Evolutionary conservation across 2,888 invertebrate genomes (phyloP).

Genomic region (Octodonta nipae): DNA sequence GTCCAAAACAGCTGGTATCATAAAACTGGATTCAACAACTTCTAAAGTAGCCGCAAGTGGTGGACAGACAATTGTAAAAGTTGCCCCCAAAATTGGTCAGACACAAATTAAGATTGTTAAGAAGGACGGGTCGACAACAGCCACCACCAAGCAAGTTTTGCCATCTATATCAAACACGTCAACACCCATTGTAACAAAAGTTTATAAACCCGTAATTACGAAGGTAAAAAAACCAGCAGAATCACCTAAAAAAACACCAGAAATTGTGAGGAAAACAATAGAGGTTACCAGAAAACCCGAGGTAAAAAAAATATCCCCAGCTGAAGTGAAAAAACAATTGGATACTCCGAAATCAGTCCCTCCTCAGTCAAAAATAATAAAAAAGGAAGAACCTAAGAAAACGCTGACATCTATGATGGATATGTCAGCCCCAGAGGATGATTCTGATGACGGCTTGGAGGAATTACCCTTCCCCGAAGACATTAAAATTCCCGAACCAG

Average conservation of each 20-base stretch:
- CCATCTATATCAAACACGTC: slow-evolving; percentile 17
- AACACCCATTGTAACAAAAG: slow-evolving; percentile 6
- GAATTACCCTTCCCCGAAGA: slow-evolving; percentile 50
- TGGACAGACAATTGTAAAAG: slow-evolving; percentile 33
- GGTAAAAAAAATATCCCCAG: background rate
- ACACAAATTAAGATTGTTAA: slow-evolving; percentile 37
- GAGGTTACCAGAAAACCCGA: slow-evolving; percentile 11
- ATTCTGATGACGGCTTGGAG: slow-evolving; percentile 45
- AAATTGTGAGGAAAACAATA: slow-evolving; percentile 10
- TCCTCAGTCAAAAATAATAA: background rate
- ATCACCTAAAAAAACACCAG: slow-evolving; percentile 7
- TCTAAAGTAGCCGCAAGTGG: slow-evolving; percentile 32
- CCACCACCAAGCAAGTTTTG: slow-evolving; percentile 18
- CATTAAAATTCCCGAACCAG: slow-evolving; percentile 41
- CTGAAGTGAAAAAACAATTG: too few relatives aligned
- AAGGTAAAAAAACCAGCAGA: slow-evolving; percentile 14
- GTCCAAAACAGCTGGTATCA: slow-evolving; percentile 62
- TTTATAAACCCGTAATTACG: slow-evolving; percentile 11
- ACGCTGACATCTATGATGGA: slow-evolving; percentile 4
- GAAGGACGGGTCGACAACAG: slow-evolving; percentile 23
- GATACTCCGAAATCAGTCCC: too few relatives aligned
- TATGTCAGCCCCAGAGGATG: slow-evolving; percentile 21
- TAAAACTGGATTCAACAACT: slow-evolving; percentile 49
- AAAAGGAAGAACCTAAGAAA: slow-evolving; percentile 8
- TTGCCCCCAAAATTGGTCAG: slow-evolving; percentile 40